Percentiles rank a stretch among this genome's conserved stretches.
Evolutionary conservation across 2,797 vertebrate species (phyloP).

Genomic region (Paguma larvata): DNA sequence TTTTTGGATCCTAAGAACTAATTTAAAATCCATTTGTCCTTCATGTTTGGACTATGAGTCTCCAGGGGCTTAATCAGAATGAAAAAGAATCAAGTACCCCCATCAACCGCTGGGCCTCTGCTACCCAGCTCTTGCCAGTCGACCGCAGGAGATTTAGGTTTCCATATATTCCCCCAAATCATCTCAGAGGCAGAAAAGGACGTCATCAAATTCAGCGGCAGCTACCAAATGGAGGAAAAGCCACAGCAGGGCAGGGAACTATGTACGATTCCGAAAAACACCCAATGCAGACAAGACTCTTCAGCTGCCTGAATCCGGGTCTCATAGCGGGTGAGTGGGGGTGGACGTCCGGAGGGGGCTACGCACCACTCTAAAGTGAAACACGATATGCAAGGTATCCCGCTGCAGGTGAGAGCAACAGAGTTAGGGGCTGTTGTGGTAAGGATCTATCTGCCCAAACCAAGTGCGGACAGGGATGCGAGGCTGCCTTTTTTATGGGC

Average conservation of each 20-base stretch:
- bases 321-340: background rate
- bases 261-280: background rate
- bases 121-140: slow-evolving; percentile 2
- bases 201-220: background rate
- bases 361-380: background rate
- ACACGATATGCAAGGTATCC: background rate
- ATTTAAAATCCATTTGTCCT: slow-evolving; percentile 78
- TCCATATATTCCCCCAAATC: slow-evolving; percentile 50
- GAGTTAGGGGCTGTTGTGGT: slow-evolving; percentile 1
- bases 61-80: slow-evolving; percentile 79
- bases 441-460: slow-evolving; percentile 54
- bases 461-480: background rate
- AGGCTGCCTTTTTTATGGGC: slow-evolving; percentile 76
- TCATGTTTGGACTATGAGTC: slow-evolving; percentile 73
- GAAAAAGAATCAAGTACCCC: slow-evolving; percentile 69
- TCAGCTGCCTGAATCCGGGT: background rate
- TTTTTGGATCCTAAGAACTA: slow-evolving; percentile 64
- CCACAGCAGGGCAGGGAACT: background rate
- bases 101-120: background rate
- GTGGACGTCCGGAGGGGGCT: background rate
- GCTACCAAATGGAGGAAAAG: background rate
- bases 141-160: slow-evolving; percentile 54
- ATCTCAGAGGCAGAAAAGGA: background rate
- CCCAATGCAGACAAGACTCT: background rate
- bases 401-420: background rate